These are phyloP conservation scores for Drosophila siamana DNA, from an alignment of 2,888 invertebrate species.

Conservation along the genomic window DNA sequence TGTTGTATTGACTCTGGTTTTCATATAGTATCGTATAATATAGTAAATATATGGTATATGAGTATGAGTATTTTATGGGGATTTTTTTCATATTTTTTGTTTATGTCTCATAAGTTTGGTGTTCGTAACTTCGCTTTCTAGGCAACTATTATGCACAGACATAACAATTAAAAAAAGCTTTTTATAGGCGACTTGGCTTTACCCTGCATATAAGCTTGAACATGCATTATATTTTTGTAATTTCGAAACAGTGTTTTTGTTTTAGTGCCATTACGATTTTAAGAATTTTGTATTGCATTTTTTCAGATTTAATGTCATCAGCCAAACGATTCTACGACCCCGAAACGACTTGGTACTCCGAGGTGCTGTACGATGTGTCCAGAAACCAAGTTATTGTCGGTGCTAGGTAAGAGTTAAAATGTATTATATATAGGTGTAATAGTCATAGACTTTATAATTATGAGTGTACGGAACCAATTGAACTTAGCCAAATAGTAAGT, in stretches of 20 bases:
- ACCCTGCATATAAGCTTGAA: not conserved
- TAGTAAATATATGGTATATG: not conserved
- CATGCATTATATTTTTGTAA: not conserved
- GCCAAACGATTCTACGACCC: conserved; percentile 90
- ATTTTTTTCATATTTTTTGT: conserved; percentile 35
- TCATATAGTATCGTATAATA: conserved; percentile 8
- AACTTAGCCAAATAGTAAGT: conserved; percentile 7
- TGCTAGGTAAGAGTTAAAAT: conserved; percentile 89
- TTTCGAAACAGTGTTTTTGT: not conserved
- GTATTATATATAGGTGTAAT: not conserved
- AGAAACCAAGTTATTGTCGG: conserved; percentile 95
- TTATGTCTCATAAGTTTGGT: conserved; percentile 26
- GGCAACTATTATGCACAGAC: not conserved
- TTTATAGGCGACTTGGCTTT: not conserved
- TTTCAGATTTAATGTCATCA: conserved; percentile 89
- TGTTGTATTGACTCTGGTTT: conserved; percentile 66
- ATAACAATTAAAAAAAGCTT: not conserved
- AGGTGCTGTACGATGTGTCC: conserved; percentile 94
- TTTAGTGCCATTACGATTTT: not conserved
- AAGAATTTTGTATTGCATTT: conserved; percentile 11
- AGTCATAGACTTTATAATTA: conserved; percentile 6
- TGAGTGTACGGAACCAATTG: conserved; percentile 49
- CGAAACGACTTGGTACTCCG: conserved; percentile 91
- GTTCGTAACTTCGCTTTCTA: conserved; percentile 19
- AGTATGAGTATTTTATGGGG: conserved; percentile 28